Evolutionary conservation across 2,113 vertebrate genomes (phyloP).

Genomic region (Psettodes erumei): DNA sequence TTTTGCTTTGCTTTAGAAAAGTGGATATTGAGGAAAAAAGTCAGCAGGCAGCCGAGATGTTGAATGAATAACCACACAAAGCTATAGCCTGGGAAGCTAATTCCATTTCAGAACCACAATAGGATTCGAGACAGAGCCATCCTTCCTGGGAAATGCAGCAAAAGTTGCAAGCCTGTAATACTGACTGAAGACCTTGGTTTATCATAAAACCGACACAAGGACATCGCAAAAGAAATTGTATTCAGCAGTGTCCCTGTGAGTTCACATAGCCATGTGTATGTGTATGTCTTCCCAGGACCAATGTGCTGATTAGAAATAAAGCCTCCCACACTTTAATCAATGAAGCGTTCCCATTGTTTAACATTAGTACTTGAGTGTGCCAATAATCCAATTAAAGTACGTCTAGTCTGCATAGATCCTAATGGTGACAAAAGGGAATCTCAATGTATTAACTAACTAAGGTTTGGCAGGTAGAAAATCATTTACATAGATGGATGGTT

Average conservation of each 20-base stretch:
- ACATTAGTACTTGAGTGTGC: slow-evolving; percentile 37
- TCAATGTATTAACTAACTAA: not conserved
- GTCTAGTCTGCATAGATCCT: slow-evolving; percentile 39
- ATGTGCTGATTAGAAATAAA: slow-evolving; percentile 57
- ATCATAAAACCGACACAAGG: slow-evolving; percentile 49
- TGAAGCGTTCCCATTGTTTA: slow-evolving; percentile 62
- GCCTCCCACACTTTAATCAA: slow-evolving; percentile 61
- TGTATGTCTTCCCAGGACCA: slow-evolving; percentile 11
- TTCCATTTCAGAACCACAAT: slow-evolving; percentile 48
- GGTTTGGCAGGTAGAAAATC: not conserved
- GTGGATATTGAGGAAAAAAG: slow-evolving; percentile 18
- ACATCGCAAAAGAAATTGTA: slow-evolving; percentile 32
- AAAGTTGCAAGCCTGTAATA: slow-evolving; percentile 15
- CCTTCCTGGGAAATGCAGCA: slow-evolving; percentile 38
- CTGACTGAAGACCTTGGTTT: slow-evolving; percentile 36
- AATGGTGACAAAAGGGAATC: slow-evolving; percentile 13
- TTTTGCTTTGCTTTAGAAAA: slow-evolving; percentile 48
- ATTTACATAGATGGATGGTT: not conserved
- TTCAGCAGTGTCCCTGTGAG: not conserved
- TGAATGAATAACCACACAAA: slow-evolving; percentile 45
- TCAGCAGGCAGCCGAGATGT: slow-evolving; percentile 8
- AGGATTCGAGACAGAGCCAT: slow-evolving; percentile 43
- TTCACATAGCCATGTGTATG: slow-evolving; percentile 1
- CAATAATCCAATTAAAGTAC: slow-evolving; percentile 67
- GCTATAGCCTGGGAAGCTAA: slow-evolving; percentile 37